Evolutionary conservation across 2,797 vertebrate species (phyloP).

Genomic region (Nasua narica): DNA sequence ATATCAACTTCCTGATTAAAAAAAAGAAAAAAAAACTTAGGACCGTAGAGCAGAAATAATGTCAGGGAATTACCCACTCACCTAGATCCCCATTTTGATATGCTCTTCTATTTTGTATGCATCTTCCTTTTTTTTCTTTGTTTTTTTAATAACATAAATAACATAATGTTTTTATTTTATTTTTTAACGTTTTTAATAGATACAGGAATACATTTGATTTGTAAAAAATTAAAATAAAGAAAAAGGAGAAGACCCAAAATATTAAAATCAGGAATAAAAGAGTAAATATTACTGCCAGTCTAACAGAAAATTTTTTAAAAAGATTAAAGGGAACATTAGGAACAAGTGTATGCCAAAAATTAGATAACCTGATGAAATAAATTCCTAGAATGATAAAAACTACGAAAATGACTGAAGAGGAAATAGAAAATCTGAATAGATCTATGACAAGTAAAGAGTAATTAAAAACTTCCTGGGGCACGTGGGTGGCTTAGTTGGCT

Average conservation of each 20-base stretch:
- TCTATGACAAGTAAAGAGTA: not conserved
- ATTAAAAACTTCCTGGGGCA: not conserved
- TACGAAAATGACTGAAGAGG: not conserved
- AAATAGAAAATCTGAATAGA: slow-evolving; percentile 2
- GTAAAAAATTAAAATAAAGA: not conserved
- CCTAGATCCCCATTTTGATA: not conserved
- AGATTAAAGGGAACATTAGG: not conserved
- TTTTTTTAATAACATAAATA: no score
- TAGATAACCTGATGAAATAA: not conserved
- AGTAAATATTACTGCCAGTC: not conserved
- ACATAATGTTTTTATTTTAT: no score
- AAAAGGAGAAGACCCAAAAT: not conserved
- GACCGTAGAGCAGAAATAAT: not conserved
- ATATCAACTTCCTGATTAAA: not conserved
- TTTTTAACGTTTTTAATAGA: no score
- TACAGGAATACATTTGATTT: not conserved
- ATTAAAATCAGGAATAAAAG: not conserved
- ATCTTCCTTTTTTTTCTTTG: not conserved
- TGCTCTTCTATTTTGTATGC: not conserved
- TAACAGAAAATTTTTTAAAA: not conserved
- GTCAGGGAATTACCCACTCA: not conserved
- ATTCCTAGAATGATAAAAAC: not conserved
- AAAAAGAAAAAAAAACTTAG: not conserved
- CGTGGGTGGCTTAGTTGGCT: not conserved
- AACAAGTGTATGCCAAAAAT: not conserved